Evolutionary conservation across 2,797 vertebrate genomes (phyloP).

Genomic region (Odontamblyopus rebecca): DNA sequence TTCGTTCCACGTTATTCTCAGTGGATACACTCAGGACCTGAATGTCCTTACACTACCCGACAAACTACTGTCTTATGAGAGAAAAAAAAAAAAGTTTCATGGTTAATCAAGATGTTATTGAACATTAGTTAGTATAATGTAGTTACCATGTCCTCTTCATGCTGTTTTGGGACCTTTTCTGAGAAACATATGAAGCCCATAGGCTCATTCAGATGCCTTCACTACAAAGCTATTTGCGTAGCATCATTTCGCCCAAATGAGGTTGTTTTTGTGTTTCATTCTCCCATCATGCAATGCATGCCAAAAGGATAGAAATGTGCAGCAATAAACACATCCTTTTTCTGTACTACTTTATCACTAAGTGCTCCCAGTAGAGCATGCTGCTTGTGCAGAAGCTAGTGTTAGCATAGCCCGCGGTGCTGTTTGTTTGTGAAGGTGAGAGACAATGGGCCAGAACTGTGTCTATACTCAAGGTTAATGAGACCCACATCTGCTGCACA

Average conservation of each 20-base stretch:
- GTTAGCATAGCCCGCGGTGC: conserved; percentile 47
- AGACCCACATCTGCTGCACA: conserved; percentile 65
- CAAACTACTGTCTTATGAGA: too few species aligned
- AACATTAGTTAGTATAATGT: too few species aligned
- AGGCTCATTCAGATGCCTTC: neutral
- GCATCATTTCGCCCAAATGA: neutral
- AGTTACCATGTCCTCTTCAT: too few species aligned
- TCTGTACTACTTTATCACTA: neutral
- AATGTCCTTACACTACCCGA: too few species aligned
- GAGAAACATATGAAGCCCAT: too few species aligned
- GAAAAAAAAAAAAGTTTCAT: too few species aligned
- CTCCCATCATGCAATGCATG: neutral
- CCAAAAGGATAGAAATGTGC: neutral
- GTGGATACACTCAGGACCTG: too few species aligned
- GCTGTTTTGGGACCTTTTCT: too few species aligned
- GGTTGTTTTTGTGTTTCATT: neutral
- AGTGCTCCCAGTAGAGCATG: neutral
- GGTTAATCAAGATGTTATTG: too few species aligned
- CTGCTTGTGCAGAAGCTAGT: neutral
- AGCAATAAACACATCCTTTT: neutral
- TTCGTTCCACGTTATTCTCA: too few species aligned
- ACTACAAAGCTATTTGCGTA: neutral
- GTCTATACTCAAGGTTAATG: conserved; percentile 68
- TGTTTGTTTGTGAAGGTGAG: conserved; percentile 60
- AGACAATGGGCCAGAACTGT: conserved; percentile 59